These are phyloP conservation scores for Diplogasteroides magnus DNA, from an alignment of 1,140 invertebrate species.

Conservation along the genomic window DNA sequence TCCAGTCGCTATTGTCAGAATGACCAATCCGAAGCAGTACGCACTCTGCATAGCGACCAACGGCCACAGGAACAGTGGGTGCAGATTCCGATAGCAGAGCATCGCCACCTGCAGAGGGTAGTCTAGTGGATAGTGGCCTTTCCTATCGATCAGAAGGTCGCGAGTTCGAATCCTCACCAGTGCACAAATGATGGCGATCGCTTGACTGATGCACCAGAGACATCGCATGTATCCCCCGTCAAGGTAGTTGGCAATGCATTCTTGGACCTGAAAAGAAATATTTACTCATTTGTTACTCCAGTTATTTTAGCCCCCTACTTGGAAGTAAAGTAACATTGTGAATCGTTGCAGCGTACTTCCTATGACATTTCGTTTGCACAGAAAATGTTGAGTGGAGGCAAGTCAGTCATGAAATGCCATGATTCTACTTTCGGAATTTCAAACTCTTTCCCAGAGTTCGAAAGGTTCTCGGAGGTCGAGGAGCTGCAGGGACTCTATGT, in stretches of 20 bases:
- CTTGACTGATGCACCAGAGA: conserved; percentile 36
- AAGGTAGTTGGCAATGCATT: conserved; percentile 39
- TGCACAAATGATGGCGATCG: conserved; percentile 23
- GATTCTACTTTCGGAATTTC: no score
- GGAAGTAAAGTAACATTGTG: no score
- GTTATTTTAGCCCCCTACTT: no score
- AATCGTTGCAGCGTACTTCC: no score
- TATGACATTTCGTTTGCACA: no score
- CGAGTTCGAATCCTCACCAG: conserved; percentile 11
- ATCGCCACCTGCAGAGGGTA: conserved; percentile 16
- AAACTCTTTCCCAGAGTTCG: no score
- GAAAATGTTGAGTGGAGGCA: no score
- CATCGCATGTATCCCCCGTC: conserved; percentile 40
- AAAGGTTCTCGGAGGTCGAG: no score
- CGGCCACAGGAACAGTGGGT: conserved; percentile 36
- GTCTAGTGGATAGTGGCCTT: no score
- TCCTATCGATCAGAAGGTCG: conserved; percentile 9
- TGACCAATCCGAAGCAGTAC: conserved; percentile 37
- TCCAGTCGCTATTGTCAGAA: conserved; percentile 36
- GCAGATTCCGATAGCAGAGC: conserved; percentile 24
- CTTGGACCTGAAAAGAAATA: conserved; percentile 37
- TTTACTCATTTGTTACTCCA: no score
- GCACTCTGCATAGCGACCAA: conserved; percentile 35
- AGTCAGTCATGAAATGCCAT: no score
- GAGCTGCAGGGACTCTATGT: no score